Evolutionary conservation across 2,113 vertebrate genomes (phyloP).

Genomic region (Heliornis fulica): DNA sequence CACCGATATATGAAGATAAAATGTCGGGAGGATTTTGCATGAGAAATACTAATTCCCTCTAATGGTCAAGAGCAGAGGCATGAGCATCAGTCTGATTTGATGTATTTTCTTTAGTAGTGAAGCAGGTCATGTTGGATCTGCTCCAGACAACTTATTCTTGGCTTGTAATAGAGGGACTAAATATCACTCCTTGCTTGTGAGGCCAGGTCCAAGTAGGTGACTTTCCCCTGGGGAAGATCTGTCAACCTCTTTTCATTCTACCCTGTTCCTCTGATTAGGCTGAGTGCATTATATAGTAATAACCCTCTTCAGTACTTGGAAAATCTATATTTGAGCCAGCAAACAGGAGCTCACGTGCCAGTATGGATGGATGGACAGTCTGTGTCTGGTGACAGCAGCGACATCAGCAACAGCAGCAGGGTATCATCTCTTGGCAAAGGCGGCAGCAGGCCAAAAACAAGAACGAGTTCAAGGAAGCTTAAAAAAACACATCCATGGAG

Average conservation of each 20-base stretch:
- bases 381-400: background rate
- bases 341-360: accelerated
- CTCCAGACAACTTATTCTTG: constrained; percentile 15
- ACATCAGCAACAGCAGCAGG: background rate
- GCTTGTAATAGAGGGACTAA: background rate
- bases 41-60: background rate
- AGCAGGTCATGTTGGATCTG: background rate
- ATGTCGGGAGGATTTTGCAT: background rate
- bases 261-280: background rate
- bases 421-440: background rate
- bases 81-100: background rate
- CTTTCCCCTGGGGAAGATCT: background rate
- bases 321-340: background rate
- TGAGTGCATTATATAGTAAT: background rate
- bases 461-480: background rate
- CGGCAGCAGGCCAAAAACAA: background rate
- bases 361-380: background rate
- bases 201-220: background rate
- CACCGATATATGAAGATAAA: background rate
- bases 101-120: background rate
- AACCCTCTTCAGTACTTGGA: background rate
- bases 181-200: background rate
- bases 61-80: background rate
- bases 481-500: background rate
- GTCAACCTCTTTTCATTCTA: background rate